A percentile compares a stretch with the other conserved stretches of the same genome.
phyloP scores from a whole-genome alignment of 2,797 vertebrate species.

The Myotis vivesi region DNA sequence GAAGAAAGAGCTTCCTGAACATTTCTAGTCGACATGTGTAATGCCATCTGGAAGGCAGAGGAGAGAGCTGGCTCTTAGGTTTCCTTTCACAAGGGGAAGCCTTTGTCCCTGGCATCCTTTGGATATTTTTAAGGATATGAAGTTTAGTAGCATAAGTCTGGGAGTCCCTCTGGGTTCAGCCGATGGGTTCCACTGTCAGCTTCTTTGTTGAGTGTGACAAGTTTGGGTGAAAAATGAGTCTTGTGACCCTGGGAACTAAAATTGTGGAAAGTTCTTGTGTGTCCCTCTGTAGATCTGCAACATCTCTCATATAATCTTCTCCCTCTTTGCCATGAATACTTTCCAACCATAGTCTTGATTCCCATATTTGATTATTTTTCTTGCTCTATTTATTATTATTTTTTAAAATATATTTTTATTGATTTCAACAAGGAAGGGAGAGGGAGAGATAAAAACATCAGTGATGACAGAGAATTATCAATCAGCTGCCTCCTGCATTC shows the following conservation, averaged over 20 bases:
- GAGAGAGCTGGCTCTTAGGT: constrained; percentile 29
- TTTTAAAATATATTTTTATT: not conserved
- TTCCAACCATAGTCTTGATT: not conserved
- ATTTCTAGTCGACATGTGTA: constrained; percentile 40
- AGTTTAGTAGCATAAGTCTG: not conserved
- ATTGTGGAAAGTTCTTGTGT: not conserved
- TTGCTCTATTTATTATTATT: not conserved
- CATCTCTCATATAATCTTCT: not conserved
- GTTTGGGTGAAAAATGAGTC: not conserved
- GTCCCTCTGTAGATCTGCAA: not conserved
- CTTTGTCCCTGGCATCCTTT: constrained; percentile 58
- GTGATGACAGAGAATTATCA: not conserved
- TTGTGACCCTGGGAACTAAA: not conserved
- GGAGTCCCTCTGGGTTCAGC: constrained; percentile 10
- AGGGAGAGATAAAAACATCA: not conserved
- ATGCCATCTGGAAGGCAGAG: constrained; percentile 67
- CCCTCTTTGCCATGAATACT: not conserved
- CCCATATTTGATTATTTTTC: not conserved
- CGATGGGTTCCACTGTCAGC: not conserved
- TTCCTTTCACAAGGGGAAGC: constrained; percentile 58
- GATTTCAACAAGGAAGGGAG: not conserved
- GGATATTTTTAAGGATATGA: constrained; percentile 9
- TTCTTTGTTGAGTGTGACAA: not conserved
- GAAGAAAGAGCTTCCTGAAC: constrained; percentile 56
- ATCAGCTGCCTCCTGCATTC: not conserved